Conservation (phyloP, 2,113 vertebrate species). For the Sinocyclocheilus grahami region DNA sequence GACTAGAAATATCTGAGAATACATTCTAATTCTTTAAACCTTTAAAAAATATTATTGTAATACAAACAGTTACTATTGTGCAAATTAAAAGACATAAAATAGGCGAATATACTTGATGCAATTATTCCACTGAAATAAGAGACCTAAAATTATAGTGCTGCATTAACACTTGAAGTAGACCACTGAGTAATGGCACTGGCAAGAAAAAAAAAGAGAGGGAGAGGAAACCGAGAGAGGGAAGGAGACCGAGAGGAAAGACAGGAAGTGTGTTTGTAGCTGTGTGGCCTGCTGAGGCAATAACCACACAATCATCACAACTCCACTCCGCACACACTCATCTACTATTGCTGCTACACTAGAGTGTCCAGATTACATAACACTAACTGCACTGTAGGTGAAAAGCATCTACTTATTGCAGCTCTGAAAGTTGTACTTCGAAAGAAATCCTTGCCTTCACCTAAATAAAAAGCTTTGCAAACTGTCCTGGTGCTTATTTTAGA, state of each 20-base stretch:
- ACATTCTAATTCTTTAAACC: neutral
- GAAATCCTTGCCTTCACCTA: neutral
- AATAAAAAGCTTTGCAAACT: neutral
- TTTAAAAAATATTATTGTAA: neutral
- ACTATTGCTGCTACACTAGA: conserved; percentile 10
- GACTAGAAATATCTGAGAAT: neutral
- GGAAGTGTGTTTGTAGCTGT: conserved; percentile 49
- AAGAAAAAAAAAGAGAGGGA: neutral
- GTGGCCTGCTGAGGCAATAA: too few species aligned
- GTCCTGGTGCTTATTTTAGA: neutral
- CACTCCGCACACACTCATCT: conserved; percentile 27
- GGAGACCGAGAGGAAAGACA: conserved; percentile 44
- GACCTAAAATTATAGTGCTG: conserved; percentile 24
- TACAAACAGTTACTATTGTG: neutral
- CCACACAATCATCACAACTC: conserved; percentile 61
- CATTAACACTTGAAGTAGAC: neutral
- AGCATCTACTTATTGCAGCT: neutral
- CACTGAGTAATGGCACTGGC: neutral
- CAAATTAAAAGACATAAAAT: neutral
- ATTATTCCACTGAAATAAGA: neutral
- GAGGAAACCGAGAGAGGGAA: neutral
- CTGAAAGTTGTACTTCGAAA: neutral
- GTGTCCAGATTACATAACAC: conserved; percentile 26
- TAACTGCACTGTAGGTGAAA: conserved; percentile 2
- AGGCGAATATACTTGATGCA: neutral